A percentile compares a stretch with the other conserved stretches of the same genome.
Conservation (phyloP, 2,888 invertebrate species). For the Steinernema hermaphroditum region DNA sequence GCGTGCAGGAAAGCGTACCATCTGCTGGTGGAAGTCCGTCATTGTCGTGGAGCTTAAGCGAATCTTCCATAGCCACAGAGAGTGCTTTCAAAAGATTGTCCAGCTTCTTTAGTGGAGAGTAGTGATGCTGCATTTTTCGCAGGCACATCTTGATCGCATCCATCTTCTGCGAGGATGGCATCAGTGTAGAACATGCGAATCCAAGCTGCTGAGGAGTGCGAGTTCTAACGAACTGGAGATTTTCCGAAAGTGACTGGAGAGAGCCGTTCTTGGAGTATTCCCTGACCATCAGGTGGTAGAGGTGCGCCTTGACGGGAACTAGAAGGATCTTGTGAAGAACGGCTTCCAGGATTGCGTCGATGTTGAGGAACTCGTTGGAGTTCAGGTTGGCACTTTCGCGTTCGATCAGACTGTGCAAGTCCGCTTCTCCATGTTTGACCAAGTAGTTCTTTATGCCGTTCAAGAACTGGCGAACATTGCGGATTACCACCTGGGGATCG, state of each 20-base stretch:
- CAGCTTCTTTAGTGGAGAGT: conserved; percentile 88
- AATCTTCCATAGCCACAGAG: conserved; percentile 37
- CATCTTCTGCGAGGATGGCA: conserved; percentile 41
- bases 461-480: conserved; percentile 75
- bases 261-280: conserved; percentile 67
- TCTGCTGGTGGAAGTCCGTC: conserved; percentile 35
- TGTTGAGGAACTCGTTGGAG: conserved; percentile 86
- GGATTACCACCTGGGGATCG: conserved; percentile 59
- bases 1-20: conserved; percentile 29
- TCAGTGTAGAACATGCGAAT: conserved; percentile 60
- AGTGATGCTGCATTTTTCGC: conserved; percentile 83
- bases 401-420: conserved; percentile 87
- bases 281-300: conserved; percentile 66
- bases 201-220: conserved; percentile 70
- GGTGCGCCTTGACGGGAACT: conserved; percentile 67
- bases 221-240: conserved; percentile 68
- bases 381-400: conserved; percentile 81
- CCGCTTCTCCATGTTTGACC: conserved; percentile 88
- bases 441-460: conserved; percentile 97
- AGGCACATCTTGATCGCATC: conserved; percentile 72
- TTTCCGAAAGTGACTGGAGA: conserved; percentile 68
- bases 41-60: background rate
- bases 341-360: conserved; percentile 90
- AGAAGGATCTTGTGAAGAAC: conserved; percentile 90
- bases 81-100: conserved; percentile 75